phyloP scores from a whole-genome alignment of 1,140 invertebrate genomes.

The Drosophila melanogaster region DNA sequence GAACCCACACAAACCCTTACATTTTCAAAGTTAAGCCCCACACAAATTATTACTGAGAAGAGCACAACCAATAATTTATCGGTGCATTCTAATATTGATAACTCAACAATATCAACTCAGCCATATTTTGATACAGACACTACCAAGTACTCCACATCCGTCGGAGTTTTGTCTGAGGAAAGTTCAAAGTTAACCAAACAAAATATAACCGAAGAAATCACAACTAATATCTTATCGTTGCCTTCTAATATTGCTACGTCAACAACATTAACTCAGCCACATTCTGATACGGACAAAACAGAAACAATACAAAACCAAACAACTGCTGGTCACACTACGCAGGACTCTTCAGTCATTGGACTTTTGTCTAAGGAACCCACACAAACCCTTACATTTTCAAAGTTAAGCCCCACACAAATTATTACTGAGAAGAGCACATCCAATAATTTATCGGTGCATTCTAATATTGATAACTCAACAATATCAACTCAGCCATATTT shows the following conservation, averaged over 20 bases:
- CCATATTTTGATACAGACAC: no score
- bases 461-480: no score
- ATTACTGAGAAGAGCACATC: background rate
- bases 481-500: no score
- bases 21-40: background rate
- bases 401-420: background rate
- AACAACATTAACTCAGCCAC: background rate
- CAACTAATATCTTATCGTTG: background rate
- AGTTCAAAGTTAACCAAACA: no score
- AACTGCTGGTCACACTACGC: no score
- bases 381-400: background rate
- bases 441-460: no score
- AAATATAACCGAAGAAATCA: background rate
- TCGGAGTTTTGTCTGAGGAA: no score
- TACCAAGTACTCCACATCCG: no score
- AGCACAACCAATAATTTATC: no score
- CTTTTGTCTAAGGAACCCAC: background rate
- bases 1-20: background rate
- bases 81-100: no score
- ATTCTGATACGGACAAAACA: background rate
- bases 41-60: background rate
- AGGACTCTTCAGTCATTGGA: background rate
- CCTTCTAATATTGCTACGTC: background rate
- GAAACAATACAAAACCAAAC: no score
- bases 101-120: no score